Evolutionary conservation across 2,113 vertebrate species (phyloP).

Genomic region (Chaetodon auriga): DNA sequence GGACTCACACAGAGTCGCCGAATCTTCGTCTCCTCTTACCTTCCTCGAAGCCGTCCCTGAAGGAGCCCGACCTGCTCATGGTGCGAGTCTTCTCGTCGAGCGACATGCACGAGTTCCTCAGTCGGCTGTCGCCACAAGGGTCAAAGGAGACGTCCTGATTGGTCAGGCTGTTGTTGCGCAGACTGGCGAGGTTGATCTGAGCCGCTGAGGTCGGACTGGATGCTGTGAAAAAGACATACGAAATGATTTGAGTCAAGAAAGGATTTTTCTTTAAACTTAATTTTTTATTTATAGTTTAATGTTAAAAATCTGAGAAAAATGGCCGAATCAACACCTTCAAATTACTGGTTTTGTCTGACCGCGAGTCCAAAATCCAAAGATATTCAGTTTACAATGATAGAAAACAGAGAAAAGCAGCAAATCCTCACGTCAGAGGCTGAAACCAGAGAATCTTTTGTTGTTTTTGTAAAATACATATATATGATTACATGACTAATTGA

Average conservation of each 20-base stretch:
- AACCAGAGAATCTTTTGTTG: not conserved
- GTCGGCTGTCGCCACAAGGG: conserved; percentile 88
- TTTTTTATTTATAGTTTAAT: not conserved
- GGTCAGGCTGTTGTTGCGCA: conserved; percentile 94
- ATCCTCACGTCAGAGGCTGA: not conserved
- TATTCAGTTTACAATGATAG: not conserved
- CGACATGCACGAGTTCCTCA: conserved; percentile 98
- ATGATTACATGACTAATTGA: not conserved
- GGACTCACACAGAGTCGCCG: not conserved
- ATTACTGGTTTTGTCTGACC: no score
- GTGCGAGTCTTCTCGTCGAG: conserved; percentile 95
- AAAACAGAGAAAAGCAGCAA: not conserved
- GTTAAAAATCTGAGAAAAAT: not conserved
- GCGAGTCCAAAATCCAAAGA: no score
- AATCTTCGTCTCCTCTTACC: conserved; percentile 82
- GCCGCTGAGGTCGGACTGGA: conserved; percentile 93
- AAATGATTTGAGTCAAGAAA: not conserved
- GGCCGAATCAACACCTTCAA: no score
- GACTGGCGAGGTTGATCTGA: conserved; percentile 91
- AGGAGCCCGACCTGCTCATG: conserved; percentile 97
- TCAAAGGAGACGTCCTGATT: conserved; percentile 91
- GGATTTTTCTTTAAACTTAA: not conserved
- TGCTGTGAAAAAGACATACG: conserved; percentile 50
- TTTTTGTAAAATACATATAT: not conserved
- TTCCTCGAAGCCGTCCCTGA: conserved; percentile 99